Conservation (phyloP, 1,140 invertebrate species). For the Neuroterus valhalla region DNA sequence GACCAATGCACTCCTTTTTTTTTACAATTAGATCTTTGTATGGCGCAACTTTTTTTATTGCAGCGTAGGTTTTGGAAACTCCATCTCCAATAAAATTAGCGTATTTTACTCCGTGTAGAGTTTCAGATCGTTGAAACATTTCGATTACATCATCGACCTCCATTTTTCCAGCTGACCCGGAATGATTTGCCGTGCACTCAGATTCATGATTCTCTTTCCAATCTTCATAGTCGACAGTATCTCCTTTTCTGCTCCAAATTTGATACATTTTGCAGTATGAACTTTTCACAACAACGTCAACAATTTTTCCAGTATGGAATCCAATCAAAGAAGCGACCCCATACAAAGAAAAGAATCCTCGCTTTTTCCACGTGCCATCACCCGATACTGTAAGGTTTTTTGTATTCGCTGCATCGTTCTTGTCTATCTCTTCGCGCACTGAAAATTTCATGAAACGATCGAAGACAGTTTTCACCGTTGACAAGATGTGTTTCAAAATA, state of each 20-base stretch:
- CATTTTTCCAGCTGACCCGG: too few relatives aligned
- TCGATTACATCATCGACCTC: too few relatives aligned
- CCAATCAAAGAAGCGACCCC: neutral
- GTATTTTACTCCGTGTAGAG: too few relatives aligned
- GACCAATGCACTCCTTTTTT: too few relatives aligned
- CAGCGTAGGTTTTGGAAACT: too few relatives aligned
- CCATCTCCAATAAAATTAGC: too few relatives aligned
- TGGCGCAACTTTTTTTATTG: too few relatives aligned
- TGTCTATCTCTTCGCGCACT: neutral
- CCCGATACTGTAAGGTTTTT: neutral
- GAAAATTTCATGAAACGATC: neutral
- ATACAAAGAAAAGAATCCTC: neutral
- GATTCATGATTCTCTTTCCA: neutral
- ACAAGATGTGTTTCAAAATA: neutral
- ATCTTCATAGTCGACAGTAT: neutral
- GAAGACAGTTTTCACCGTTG: neutral
- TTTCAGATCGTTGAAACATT: too few relatives aligned
- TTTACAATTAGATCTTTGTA: too few relatives aligned
- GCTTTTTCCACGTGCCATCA: slow-evolving; percentile 22
- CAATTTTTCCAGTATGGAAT: neutral
- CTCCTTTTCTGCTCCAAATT: neutral
- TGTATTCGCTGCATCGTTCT: neutral
- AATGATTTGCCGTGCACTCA: neutral
- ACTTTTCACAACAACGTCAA: neutral
- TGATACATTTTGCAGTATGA: neutral